Evolutionary conservation across 2,797 vertebrate species (phyloP).

Genomic region (Halcyon smyrnensis): DNA sequence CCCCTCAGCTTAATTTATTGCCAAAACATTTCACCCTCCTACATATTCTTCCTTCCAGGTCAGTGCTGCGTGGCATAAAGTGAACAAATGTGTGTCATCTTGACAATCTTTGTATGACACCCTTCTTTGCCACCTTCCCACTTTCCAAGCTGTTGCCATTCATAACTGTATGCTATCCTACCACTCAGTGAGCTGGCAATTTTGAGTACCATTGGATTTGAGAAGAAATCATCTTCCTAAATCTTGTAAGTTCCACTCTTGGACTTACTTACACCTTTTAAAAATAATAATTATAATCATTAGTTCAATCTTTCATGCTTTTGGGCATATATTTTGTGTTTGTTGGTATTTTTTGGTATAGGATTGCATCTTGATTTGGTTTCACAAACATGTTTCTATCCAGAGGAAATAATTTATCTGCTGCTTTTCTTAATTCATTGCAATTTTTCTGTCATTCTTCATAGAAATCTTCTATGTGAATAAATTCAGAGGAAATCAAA

Average conservation of each 20-base stretch:
- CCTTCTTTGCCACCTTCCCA: conserved; percentile 58
- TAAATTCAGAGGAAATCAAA: not conserved
- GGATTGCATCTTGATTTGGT: not conserved
- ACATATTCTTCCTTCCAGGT: conserved; percentile 61
- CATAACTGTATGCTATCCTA: conserved; percentile 2
- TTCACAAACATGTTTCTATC: not conserved
- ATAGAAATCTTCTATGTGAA: not conserved
- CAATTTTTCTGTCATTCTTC: not conserved
- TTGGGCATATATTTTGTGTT: not conserved
- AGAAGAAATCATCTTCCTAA: not conserved
- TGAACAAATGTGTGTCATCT: conserved; percentile 68
- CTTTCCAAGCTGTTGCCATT: conserved; percentile 60
- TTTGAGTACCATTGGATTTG: not conserved
- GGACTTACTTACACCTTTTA: not conserved
- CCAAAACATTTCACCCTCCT: conserved; percentile 57
- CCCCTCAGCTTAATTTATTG: conserved; percentile 16
- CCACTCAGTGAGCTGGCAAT: conserved; percentile 2
- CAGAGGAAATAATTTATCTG: not conserved
- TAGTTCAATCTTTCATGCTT: not conserved
- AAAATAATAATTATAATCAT: not conserved
- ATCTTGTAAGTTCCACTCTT: not conserved
- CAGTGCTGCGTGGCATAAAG: conserved; percentile 51
- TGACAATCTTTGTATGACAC: conserved; percentile 48
- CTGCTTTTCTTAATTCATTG: not conserved
- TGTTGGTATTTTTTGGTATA: not conserved